Conservation (phyloP, 2,113 vertebrate species). For the Andinoacara biseriatus region DNA sequence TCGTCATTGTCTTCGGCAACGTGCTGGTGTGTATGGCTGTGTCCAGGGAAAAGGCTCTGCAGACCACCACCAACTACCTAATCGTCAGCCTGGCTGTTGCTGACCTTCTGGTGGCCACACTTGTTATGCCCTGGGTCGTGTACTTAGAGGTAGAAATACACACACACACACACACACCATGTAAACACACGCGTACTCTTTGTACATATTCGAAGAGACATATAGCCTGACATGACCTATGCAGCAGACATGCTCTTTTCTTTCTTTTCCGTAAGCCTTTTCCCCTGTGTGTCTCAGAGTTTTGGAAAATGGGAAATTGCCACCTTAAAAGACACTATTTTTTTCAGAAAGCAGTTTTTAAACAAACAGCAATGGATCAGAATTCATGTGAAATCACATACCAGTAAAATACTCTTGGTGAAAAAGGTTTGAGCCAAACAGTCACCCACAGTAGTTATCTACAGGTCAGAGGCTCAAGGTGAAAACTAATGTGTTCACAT, state of each 20-base stretch:
- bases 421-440: conserved; percentile 6
- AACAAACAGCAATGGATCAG: background rate
- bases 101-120: conserved; percentile 92
- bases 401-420: background rate
- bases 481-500: conserved; percentile 42
- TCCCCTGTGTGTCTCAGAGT: background rate
- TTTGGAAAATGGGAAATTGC: background rate
- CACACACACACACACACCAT: background rate
- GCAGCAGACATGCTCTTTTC: background rate
- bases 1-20: conserved; percentile 95
- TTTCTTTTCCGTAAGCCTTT: background rate
- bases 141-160: conserved; percentile 88
- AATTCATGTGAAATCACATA: background rate
- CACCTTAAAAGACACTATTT: background rate
- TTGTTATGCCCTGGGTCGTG: conserved; percentile 98
- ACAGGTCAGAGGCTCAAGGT: conserved; percentile 37
- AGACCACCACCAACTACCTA: conserved; percentile 99
- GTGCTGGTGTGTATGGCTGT: conserved; percentile 98
- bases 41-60: conserved; percentile 93
- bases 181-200: background rate
- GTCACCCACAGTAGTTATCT: conserved; percentile 9
- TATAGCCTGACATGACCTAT: background rate
- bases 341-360: background rate
- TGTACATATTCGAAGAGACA: background rate
- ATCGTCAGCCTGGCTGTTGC: conserved; percentile 97